Base-by-base conservation (phyloP, 1,140 invertebrate species). In the Maconellicoccus hirsutus region DNA sequence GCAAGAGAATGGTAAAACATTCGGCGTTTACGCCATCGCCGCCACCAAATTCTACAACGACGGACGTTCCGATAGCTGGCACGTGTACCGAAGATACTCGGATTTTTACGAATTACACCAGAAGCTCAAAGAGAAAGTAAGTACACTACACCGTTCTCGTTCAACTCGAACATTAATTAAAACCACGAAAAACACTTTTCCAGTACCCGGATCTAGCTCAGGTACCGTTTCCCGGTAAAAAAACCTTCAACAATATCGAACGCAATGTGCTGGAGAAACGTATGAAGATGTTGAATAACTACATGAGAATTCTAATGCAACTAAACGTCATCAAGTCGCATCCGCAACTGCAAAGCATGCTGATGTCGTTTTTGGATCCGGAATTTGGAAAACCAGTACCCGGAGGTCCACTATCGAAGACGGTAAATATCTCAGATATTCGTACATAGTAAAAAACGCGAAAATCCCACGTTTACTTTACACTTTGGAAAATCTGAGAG, bases 161-260 rank as follows among this genome's bases (percentile, higher is more conserved):
- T 33, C 29, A 33, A 33, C 29, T 33, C n/a, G 29, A 33, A 33
- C 29, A 12, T 33, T 6, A 33, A 33, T 33, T 33, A n/a, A n/a
- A n/a, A n/a, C n/a, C 29, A 33, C 29, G 12, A 33, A 33, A 33
- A 12, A 33, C 29, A 73, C 76, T 72, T 29, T 82, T 83, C 71
- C 78, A 91, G 86, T 96, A 87, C 84, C 86, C 88, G 69, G 87
- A 91, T 78, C 78, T 96, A 1, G 83, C 84, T 3, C 89, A 87
- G 75, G 80, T 96, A 23, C 83, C 86, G 23, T 94, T 98, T 77
- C 94, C 94, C 14, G 91, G 89, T 0, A 98, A 98, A 79, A 95
- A 94, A 77, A 89, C 94, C 19, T 93, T 97, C 77, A 93, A 96
- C 75, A 97, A 96, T 78, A 91, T 93, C 78, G 93, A 93, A 71